These are phyloP conservation scores for Melozone crissalis DNA, from an alignment of 2,113 vertebrate species.

Conservation along the genomic window DNA sequence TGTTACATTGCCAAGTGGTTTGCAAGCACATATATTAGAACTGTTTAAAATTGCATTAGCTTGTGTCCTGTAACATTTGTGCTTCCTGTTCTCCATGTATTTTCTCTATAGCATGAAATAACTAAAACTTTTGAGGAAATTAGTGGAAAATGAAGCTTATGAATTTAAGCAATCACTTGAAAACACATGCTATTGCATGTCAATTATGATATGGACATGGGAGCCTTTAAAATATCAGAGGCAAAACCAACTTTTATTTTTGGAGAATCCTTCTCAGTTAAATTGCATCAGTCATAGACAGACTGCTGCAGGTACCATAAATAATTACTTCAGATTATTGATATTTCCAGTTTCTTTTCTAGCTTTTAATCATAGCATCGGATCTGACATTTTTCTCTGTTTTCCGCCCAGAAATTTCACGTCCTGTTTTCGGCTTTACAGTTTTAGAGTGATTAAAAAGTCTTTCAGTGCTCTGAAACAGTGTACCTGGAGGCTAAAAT, in stretches of 20 bases:
- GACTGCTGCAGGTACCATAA: not conserved
- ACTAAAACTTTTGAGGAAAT: not conserved
- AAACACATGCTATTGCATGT: not conserved
- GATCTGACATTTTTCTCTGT: not conserved
- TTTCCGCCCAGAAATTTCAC: not conserved
- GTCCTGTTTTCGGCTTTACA: not conserved
- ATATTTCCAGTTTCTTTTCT: not conserved
- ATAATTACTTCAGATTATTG: not conserved
- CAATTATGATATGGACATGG: rapidly evolving
- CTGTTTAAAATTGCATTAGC: not conserved
- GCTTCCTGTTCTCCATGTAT: not conserved
- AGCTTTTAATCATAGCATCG: not conserved
- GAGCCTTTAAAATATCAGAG: not conserved
- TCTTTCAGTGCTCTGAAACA: not conserved
- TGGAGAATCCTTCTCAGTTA: not conserved
- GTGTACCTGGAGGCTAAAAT: not conserved
- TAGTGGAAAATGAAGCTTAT: not conserved
- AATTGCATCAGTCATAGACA: not conserved
- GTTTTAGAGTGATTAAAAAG: not conserved
- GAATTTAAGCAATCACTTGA: not conserved
- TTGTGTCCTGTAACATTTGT: not conserved
- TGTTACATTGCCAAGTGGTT: not conserved
- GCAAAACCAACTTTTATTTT: not conserved
- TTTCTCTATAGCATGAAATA: not conserved
- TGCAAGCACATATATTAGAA: not conserved